Percentiles rank a stretch among this genome's conserved stretches.
phyloP scores from a whole-genome alignment of 1,140 invertebrate genomes.

The Atta colombica region DNA sequence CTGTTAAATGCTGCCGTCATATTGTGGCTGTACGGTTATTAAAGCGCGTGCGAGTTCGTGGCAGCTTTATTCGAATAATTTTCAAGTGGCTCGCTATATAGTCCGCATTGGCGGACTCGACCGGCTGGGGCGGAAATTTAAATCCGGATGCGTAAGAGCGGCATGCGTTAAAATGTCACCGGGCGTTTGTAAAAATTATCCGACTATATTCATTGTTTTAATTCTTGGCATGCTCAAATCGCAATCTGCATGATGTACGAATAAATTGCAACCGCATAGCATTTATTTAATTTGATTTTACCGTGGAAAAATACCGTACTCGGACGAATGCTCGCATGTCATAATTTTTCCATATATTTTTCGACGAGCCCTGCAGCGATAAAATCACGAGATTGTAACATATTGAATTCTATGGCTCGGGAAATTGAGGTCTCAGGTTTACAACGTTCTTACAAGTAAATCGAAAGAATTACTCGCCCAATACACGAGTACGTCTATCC shows the following conservation, averaged over 20 bases:
- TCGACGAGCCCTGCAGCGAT: neutral
- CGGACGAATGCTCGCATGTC: neutral
- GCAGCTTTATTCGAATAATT: slow-evolving; percentile 80
- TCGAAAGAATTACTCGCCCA: slow-evolving; percentile 45
- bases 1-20: slow-evolving; percentile 74
- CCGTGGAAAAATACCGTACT: slow-evolving; percentile 40
- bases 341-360: slow-evolving; percentile 37
- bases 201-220: slow-evolving; percentile 36
- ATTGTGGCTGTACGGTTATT: slow-evolving; percentile 74
- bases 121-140: slow-evolving; percentile 70
- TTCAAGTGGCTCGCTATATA: slow-evolving; percentile 75
- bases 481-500: slow-evolving; percentile 46
- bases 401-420: slow-evolving; percentile 20
- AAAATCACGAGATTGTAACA: slow-evolving; percentile 30
- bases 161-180: slow-evolving; percentile 45
- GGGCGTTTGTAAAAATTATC: slow-evolving; percentile 56
- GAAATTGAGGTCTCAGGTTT: slow-evolving; percentile 29
- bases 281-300: slow-evolving; percentile 52
- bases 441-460: slow-evolving; percentile 29
- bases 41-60: slow-evolving; percentile 68
- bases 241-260: slow-evolving; percentile 51
- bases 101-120: slow-evolving; percentile 33
- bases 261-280: slow-evolving; percentile 42
- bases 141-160: slow-evolving; percentile 63
- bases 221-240: slow-evolving; percentile 43